phyloP scores from a whole-genome alignment of 2,113 vertebrate genomes.

The Megaceryle torquata region DNA sequence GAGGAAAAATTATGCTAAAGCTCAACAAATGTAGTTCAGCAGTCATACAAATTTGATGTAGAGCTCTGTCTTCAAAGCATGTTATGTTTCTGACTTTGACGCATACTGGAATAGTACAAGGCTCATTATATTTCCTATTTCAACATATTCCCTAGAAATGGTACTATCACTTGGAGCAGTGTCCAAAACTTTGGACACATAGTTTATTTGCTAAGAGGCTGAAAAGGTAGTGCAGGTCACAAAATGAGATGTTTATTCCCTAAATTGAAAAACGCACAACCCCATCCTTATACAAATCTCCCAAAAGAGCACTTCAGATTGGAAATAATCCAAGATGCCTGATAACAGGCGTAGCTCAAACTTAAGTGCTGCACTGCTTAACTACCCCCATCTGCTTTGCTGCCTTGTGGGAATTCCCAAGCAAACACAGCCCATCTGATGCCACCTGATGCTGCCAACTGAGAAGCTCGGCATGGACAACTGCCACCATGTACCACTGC shows the following conservation, averaged over 20 bases:
- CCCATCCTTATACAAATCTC: not conserved
- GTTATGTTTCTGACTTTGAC: not conserved
- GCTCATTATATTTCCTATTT: not conserved
- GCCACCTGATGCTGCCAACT: not conserved
- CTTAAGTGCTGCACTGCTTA: not conserved
- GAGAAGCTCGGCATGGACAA: fast-evolving
- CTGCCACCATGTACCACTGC: not conserved
- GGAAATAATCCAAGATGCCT: not conserved
- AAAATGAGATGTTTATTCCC: not conserved
- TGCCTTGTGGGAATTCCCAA: not conserved
- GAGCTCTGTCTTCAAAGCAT: not conserved
- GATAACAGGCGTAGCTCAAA: not conserved
- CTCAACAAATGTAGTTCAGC: not conserved
- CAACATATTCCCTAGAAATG: not conserved
- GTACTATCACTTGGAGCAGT: not conserved
- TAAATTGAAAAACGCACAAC: not conserved
- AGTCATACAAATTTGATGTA: not conserved
- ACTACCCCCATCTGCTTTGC: not conserved
- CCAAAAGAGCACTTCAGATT: not conserved
- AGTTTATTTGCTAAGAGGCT: not conserved
- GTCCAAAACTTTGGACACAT: not conserved
- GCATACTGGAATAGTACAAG: not conserved
- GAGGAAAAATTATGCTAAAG: not conserved
- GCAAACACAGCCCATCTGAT: not conserved
- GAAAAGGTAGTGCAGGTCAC: not conserved